Base-by-base conservation (phyloP, 92 coral and sea anemone genomes). In the Nematostella vectensis region DNA sequence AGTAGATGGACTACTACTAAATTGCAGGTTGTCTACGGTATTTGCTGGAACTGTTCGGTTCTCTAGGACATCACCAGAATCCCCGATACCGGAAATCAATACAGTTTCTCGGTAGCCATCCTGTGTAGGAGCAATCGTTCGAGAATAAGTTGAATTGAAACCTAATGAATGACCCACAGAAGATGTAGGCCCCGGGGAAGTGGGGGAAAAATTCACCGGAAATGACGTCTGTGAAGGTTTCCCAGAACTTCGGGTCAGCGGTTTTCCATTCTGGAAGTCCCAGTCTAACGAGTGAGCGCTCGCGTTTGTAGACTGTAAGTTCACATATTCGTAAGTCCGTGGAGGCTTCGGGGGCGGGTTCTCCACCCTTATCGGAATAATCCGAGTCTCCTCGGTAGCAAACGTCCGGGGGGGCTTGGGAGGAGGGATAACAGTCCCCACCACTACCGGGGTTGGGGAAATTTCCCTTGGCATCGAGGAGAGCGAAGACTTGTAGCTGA, bases 371-470 rank as follows among this genome's bases (percentile, higher is more conserved):
- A 68, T 66, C 64, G 67, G 76, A 6, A 59, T 40, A 10, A 78
- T 81, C 22, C 60, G 64, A 31, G 75, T 44, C 39, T 29, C 30
- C 13, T 82, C 89, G 31, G 89, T 71, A 61, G 66, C 89, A 51
- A 71, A 82, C 21, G 94, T 84, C 69, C 94, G 88, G 16, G 94
- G 94, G 20, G 94, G 94, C 59, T 84, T 84, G 61, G 75, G 86
- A 12, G 87, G 94, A 12, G 88, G 88, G 17, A 29, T 16, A 11
- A 39, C 50, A 23, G 47, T 75, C 18, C 73, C 43, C 25, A 38
- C 62, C 23, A 33, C 2, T 15, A 20, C 16, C 54, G 24, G 29
- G 26, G 21, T 30, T 49, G 21, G 15, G 9, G 42, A 36, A 8
- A 36, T 8, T 36, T 36, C 42, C 8, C 42, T 36, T 36, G 51